These are phyloP conservation scores for Lepidostoma basale DNA, from an alignment of 1,140 invertebrate genomes.

Conservation along the genomic window DNA sequence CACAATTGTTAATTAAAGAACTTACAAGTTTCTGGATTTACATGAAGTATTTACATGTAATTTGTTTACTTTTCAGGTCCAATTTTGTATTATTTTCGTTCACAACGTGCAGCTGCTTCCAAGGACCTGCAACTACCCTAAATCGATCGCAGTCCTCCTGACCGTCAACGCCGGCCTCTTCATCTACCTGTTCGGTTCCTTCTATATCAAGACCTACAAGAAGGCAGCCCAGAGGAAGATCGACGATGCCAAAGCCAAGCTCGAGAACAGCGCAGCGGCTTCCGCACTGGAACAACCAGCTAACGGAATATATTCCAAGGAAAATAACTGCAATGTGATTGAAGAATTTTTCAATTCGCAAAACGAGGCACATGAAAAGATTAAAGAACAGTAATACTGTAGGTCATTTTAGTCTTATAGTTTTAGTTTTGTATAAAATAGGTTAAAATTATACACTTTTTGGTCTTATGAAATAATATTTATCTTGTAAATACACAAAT, in stretches of 20 bases:
- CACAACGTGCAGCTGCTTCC: conserved; percentile 66
- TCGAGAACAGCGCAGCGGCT: not conserved
- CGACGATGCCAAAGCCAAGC: not conserved
- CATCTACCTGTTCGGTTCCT: conserved; percentile 79
- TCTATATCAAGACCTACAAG: conserved; percentile 75
- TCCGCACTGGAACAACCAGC: not conserved
- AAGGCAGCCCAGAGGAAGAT: conserved; percentile 43
- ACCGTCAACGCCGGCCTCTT: conserved; percentile 75
- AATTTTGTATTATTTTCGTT: conserved; percentile 74
- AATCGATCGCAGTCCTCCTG: conserved; percentile 66
- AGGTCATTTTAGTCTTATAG: not conserved
- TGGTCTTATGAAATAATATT: not conserved
- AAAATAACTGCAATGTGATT: not conserved
- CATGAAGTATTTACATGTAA: not conserved
- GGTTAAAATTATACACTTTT: not conserved
- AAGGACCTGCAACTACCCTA: conserved; percentile 66
- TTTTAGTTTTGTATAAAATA: not conserved
- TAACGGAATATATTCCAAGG: too few species aligned
- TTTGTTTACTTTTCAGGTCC: conserved; percentile 63
- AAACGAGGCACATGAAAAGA: not conserved
- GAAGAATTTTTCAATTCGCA: not conserved
- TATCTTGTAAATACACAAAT: too few species aligned
- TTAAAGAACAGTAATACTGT: not conserved
- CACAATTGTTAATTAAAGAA: too few species aligned
- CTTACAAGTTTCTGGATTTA: not conserved